These are phyloP conservation scores for Cephalopholis sonnerati DNA, from an alignment of 2,113 vertebrate species.

Conservation along the genomic window DNA sequence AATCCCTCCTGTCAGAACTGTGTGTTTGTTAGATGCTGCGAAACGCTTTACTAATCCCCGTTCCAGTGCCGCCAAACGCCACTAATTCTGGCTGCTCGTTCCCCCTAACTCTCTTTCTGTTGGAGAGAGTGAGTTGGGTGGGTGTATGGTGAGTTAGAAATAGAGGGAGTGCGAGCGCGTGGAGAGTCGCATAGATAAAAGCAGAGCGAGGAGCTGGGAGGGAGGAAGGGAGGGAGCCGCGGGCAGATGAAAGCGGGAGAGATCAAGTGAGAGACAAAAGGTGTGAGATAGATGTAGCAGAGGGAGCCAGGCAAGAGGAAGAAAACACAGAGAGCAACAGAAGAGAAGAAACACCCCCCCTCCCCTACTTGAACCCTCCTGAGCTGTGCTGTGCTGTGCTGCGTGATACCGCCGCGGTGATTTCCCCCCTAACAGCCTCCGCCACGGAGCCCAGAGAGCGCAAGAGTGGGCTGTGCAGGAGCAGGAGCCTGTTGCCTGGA, in stretches of 20 bases:
- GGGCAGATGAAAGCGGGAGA: constrained; percentile 43
- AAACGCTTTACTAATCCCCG: constrained; percentile 7
- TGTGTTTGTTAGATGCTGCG: background rate
- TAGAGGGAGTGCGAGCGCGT: constrained; percentile 1
- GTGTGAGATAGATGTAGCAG: constrained; percentile 38
- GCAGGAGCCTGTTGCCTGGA: constrained; percentile 81
- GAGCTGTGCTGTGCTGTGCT: background rate
- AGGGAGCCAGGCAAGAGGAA: background rate
- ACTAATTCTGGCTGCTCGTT: constrained; percentile 26
- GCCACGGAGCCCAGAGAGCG: constrained; percentile 41
- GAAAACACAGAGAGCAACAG: constrained; percentile 19
- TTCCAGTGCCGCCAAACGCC: constrained; percentile 22
- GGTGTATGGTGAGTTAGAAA: constrained; percentile 38
- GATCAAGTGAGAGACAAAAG: constrained; percentile 54
- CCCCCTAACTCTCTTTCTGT: constrained; percentile 30
- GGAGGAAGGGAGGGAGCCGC: constrained; percentile 22
- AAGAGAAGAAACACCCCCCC: constrained; percentile 4
- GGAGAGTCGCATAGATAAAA: constrained; percentile 46
- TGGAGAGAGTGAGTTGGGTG: constrained; percentile 40
- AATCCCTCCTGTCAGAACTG: constrained; percentile 9
- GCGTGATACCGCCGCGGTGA: constrained; percentile 13
- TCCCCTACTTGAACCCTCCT: constrained; percentile 1
- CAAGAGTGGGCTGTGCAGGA: constrained; percentile 30
- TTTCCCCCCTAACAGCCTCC: constrained; percentile 38
- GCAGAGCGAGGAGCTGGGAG: constrained; percentile 9